Evolutionary conservation across 2,797 vertebrate genomes (phyloP).

Genomic region (Podarcis lilfordi): DNA sequence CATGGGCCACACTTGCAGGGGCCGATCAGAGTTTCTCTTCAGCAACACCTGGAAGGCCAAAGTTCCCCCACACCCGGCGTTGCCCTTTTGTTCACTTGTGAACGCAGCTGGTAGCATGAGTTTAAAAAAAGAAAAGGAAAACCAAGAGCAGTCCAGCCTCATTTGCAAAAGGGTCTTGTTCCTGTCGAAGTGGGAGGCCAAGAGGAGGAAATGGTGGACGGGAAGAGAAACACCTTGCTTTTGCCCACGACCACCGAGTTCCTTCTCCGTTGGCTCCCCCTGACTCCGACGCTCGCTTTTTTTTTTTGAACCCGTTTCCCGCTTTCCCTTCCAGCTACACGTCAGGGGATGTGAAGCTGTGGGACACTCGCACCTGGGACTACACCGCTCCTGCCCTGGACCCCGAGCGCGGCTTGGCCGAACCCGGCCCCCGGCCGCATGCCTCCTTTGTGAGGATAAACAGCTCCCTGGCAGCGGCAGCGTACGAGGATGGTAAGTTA

Average conservation of each 20-base stretch:
- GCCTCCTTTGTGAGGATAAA: constrained; percentile 90
- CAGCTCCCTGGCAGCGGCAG: constrained; percentile 87
- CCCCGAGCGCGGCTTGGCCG: constrained; percentile 71
- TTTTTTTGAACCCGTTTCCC: constrained; percentile 29
- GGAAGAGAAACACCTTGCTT: background rate
- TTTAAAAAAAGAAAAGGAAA: no score
- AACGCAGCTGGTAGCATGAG: no score
- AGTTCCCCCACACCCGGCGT: no score
- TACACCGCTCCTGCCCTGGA: constrained; percentile 85
- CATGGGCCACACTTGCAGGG: no score
- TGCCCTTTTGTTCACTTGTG: no score
- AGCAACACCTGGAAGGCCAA: no score
- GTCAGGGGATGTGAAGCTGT: constrained; percentile 92
- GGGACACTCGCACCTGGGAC: constrained; percentile 95
- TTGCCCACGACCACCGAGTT: background rate
- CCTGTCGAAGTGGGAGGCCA: background rate
- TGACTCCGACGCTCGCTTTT: background rate
- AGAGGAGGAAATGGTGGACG: background rate
- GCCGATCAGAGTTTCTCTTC: no score
- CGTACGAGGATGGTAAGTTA: constrained; percentile 90
- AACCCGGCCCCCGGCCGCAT: constrained; percentile 80
- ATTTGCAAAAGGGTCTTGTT: background rate
- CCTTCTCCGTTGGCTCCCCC: background rate
- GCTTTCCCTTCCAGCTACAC: constrained; percentile 86
- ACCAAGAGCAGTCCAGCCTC: background rate